Evolutionary conservation across 2,797 vertebrate species (phyloP).

Genomic region (Huso huso): DNA sequence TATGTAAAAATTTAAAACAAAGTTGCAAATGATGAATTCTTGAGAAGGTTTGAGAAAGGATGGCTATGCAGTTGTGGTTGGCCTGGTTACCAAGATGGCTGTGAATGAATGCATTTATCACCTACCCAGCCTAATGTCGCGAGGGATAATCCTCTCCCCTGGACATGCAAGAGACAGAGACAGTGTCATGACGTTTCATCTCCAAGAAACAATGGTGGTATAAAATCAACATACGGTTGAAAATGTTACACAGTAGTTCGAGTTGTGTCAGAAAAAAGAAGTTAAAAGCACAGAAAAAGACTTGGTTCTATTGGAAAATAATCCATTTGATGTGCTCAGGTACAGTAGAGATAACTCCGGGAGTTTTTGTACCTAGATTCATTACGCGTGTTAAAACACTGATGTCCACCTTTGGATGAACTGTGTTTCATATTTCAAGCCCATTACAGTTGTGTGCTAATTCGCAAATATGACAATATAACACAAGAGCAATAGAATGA

Average conservation of each 20-base stretch:
- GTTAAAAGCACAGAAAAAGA: too few relatives aligned
- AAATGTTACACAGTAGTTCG: background rate
- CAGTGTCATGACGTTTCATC: slow-evolving; percentile 30
- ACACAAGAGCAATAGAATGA: slow-evolving; percentile 13
- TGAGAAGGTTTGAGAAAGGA: slow-evolving; percentile 3
- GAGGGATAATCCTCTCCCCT: slow-evolving; percentile 85
- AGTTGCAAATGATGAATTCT: background rate
- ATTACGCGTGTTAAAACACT: background rate
- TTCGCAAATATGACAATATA: slow-evolving; percentile 15
- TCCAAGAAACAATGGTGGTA: slow-evolving; percentile 20
- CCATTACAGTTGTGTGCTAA: background rate
- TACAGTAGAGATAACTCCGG: too few relatives aligned
- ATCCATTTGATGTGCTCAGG: too few relatives aligned
- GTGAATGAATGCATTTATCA: slow-evolving; percentile 36
- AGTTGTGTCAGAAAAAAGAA: too few relatives aligned
- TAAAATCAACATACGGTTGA: background rate
- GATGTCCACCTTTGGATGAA: background rate
- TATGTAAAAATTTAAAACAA: slow-evolving; percentile 9
- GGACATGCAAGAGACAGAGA: slow-evolving; percentile 65
- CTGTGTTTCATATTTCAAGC: slow-evolving; percentile 9
- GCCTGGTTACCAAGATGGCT: slow-evolving; percentile 34
- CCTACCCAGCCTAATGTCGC: slow-evolving; percentile 96
- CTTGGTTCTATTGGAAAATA: too few relatives aligned
- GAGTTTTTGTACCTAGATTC: too few relatives aligned
- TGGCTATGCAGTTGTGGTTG: slow-evolving; percentile 6